Evolutionary conservation across 1,140 invertebrate species (phyloP), one percentile per base, ranked within the genome.

Genomic region (Drosophila melanogaster): DNA sequence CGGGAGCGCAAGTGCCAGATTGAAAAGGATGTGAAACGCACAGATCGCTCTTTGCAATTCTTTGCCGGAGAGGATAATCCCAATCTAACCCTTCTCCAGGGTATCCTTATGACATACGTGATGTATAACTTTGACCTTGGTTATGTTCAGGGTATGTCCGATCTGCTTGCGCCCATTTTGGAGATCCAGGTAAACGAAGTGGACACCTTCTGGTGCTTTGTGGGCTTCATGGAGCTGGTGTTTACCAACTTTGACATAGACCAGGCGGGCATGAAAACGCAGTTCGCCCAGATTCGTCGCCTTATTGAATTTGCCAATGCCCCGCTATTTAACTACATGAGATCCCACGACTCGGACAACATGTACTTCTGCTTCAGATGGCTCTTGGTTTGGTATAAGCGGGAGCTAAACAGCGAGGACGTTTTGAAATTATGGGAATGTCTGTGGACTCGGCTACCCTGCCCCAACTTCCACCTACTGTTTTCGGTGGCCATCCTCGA

Each of bases 111-210:
- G 97, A 99, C 98, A 0, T 99, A 99, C 92, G 96, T 98, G n/a
- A 99, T 99, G 98, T 99, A 99, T 92, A 99, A 99, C 93, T 99
- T 99, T 93, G 98, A 99, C 93, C 93, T 99, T 65, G 98, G 98
- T 81, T 98, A 98, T 85, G 97, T 98, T 1, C 97, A 97, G 92
- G 97, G 99, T 15, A 99, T 99, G 99, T 98, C 97, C 87, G 99
- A 99, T 93, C 94, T 99, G 46, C 93, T 99, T 35, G 97, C 98
- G 15, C 98, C 98, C 1, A 96, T 99, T 77, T 93, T 99, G 33
- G 95, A 96, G 90, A 94, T 99, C 12, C 78, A 91, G 19, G 77
- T 86, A n/a, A 90, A 92, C 46, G 91, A 92, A 40, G 91, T 97
- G 5, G 98, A 99, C 92, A 96, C 98, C 1, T 99, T 99, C 94